Conservation (phyloP, 2,888 invertebrate species). For the Clitarchus hookeri region DNA sequence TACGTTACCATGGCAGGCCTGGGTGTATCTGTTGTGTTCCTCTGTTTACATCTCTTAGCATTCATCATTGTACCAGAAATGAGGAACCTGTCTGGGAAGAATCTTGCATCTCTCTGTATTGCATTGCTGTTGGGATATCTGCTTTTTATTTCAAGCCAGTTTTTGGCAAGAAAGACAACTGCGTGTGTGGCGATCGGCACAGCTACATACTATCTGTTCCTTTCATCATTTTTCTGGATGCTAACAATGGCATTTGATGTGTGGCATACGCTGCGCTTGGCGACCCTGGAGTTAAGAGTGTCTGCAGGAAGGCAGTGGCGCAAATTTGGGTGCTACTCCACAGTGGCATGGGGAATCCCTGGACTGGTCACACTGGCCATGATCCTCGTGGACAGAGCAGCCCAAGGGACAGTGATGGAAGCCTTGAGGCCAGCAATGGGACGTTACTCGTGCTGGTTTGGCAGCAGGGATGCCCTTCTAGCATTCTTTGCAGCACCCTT, state of each 20-base stretch:
- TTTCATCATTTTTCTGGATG: conserved; percentile 62
- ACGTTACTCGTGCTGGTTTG: conserved; percentile 58
- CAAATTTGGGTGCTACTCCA: conserved; percentile 54
- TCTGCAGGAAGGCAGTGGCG: conserved; percentile 52
- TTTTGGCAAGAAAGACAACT: conserved; percentile 44
- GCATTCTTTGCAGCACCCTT: conserved; percentile 59
- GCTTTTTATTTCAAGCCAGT: conserved; percentile 55
- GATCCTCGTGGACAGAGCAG: conserved; percentile 51
- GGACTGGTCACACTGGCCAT: conserved; percentile 51
- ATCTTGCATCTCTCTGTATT: conserved; percentile 57
- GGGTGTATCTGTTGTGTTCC: conserved; percentile 56
- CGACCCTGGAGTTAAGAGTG: conserved; percentile 55
- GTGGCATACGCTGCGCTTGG: conserved; percentile 55
- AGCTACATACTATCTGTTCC: conserved; percentile 57
- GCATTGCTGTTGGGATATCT: conserved; percentile 57
- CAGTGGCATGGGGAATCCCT: conserved; percentile 55
- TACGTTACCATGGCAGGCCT: conserved; percentile 56
- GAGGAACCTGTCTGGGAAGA: conserved; percentile 59
- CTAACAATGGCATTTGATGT: conserved; percentile 59
- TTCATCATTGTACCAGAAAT: conserved; percentile 56
- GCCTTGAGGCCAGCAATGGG: conserved; percentile 51
- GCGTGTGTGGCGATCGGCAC: conserved; percentile 55
- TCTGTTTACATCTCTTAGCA: conserved; percentile 55
- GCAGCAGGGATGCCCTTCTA: conserved; percentile 55
- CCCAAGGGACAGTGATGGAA: conserved; percentile 37